A percentile compares a stretch with the other conserved stretches of the same genome.
Conservation (phyloP, 2,113 vertebrate species). For the Tricholaema leucomelas region DNA sequence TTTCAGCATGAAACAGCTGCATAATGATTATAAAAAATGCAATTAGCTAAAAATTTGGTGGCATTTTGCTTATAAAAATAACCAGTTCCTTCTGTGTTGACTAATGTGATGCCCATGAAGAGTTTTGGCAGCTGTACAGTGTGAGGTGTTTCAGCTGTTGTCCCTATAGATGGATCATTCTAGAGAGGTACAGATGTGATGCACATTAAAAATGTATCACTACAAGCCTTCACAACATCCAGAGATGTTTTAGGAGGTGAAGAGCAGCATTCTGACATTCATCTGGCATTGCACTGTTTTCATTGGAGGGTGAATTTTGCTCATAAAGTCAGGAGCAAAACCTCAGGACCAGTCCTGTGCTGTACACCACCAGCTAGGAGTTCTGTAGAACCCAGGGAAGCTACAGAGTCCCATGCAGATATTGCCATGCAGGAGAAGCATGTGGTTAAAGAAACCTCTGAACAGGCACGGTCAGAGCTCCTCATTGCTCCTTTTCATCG, state of each 20-base stretch:
- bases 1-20: constrained; percentile 27
- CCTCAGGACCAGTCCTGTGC: neutral
- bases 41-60: constrained; percentile 59
- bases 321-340: constrained; percentile 8
- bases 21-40: constrained; percentile 50
- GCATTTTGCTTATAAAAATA: constrained; percentile 64
- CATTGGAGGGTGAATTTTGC: neutral
- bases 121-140: neutral
- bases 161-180: constrained; percentile 17
- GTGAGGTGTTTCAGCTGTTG: constrained; percentile 62
- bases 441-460: neutral
- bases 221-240: constrained; percentile 18
- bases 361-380: neutral
- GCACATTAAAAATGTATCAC: constrained; percentile 47
- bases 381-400: neutral
- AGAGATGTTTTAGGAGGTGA: constrained; percentile 47
- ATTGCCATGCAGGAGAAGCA: neutral
- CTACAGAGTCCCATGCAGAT: neutral
- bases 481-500: neutral
- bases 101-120: constrained; percentile 10
- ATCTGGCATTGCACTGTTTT: constrained; percentile 8
- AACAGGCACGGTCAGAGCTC: neutral
- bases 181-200: constrained; percentile 32
- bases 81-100: constrained; percentile 52
- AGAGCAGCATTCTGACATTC: constrained; percentile 21